Evolutionary conservation across 2,888 invertebrate species (phyloP).

Genomic region (Cryptus viduatorius): DNA sequence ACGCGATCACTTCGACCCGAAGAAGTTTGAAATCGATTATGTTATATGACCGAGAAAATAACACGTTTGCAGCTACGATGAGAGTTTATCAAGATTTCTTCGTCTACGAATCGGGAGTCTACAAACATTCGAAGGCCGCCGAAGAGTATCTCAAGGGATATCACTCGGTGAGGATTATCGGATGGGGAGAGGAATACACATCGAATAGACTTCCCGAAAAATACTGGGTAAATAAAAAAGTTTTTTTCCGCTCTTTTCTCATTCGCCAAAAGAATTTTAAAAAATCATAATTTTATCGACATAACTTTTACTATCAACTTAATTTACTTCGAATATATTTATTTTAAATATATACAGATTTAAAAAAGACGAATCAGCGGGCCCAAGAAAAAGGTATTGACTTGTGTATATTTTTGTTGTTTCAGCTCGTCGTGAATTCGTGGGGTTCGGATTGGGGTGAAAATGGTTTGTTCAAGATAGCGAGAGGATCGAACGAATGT

Average conservation of each 20-base stretch:
- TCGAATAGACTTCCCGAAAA: slow-evolving; percentile 87
- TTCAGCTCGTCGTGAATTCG: slow-evolving; percentile 95
- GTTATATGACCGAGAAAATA: slow-evolving; percentile 33
- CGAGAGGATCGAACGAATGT: slow-evolving; percentile 94
- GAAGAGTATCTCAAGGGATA: slow-evolving; percentile 88
- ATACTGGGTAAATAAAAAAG: slow-evolving; percentile 91
- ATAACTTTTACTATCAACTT: too few relatives aligned
- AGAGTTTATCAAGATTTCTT: slow-evolving; percentile 97
- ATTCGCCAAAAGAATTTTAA: background rate
- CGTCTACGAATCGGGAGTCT: slow-evolving; percentile 94
- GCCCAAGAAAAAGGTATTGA: background rate
- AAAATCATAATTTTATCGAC: too few relatives aligned
- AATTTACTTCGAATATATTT: too few relatives aligned
- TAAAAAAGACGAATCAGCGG: background rate
- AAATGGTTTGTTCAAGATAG: slow-evolving; percentile 94
- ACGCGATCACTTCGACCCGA: background rate
- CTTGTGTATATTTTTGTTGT: slow-evolving; percentile 57
- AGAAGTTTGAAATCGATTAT: slow-evolving; percentile 37
- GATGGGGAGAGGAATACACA: slow-evolving; percentile 93
- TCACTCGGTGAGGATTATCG: slow-evolving; percentile 96
- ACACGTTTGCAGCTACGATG: slow-evolving; percentile 90
- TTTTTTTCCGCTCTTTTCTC: background rate
- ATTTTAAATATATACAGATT: background rate
- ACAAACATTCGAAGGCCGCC: slow-evolving; percentile 88
- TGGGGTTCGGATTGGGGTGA: slow-evolving; percentile 98